A percentile compares a stretch with the other conserved stretches of the same genome.
These are phyloP conservation scores for Leucophenga maculata DNA, from an alignment of 2,888 invertebrate species.

Conservation along the genomic window DNA sequence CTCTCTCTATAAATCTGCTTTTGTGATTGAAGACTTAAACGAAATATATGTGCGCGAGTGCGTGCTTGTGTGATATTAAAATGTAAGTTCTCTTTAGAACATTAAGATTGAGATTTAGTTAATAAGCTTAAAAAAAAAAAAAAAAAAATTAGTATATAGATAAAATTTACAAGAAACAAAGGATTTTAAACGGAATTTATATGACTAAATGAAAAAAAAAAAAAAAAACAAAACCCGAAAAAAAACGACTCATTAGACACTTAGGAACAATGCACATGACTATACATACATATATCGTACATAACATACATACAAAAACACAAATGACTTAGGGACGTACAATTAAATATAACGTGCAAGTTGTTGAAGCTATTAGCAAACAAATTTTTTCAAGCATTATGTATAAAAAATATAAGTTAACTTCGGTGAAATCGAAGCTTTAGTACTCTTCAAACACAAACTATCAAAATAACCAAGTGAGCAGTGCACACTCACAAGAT, in stretches of 20 bases:
- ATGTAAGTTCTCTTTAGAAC: slow-evolving; percentile 46
- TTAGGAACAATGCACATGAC: slow-evolving; percentile 31
- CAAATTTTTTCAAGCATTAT: slow-evolving; percentile 8
- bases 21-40: slow-evolving; percentile 24
- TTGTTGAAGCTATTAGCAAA: neutral
- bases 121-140: slow-evolving; percentile 14
- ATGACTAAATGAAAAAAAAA: slow-evolving; percentile 44
- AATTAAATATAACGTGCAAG: slow-evolving; percentile 26
- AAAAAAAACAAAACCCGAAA: slow-evolving; percentile 46
- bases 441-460: no score
- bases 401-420: neutral
- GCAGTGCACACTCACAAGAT: no score
- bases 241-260: slow-evolving; percentile 30
- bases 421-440: no score
- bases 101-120: slow-evolving; percentile 4
- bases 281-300: slow-evolving; percentile 17
- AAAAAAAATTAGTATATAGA: slow-evolving; percentile 32
- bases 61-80: slow-evolving; percentile 62
- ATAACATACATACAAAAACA: slow-evolving; percentile 16
- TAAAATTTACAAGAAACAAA: slow-evolving; percentile 39
- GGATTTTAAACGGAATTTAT: slow-evolving; percentile 55
- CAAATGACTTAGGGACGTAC: slow-evolving; percentile 33
- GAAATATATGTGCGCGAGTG: slow-evolving; percentile 53
- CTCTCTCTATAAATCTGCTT: neutral
- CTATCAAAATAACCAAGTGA: no score